Base-by-base conservation (phyloP, 2,888 invertebrate species). In the Cataglyphis cursor region DNA sequence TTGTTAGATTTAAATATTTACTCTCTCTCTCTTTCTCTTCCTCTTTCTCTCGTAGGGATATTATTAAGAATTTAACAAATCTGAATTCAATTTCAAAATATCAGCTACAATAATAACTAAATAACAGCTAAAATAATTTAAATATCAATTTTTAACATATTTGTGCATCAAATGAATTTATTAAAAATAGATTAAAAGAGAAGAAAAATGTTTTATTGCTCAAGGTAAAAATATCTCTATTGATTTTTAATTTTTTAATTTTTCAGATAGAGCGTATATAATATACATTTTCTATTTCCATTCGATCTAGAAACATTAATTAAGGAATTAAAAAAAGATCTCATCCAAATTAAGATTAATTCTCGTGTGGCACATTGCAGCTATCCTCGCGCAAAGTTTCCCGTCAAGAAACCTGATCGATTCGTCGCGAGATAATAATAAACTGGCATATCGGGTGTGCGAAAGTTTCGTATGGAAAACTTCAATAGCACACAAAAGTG, bases 401-500 rank as follows among this genome's bases (percentile, higher is more conserved):
- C 41, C 21, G 9, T 24, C 24, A 24, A 6, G n/a, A 8, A n/a
- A 38, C 54, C 18, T 1, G n/a, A 44, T 44, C 44, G 41, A 31
- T 61, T 12, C n/a, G n/a, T 28, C 31, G 12, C 59, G 59, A 21
- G 35, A 24, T 72, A 59, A 59, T 72, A 78, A 78, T 78, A 61
- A 72, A 59, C 41, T 12, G 18, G 35, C 21, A 24, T n/a, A 70
- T 59, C 70, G 28, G 31, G 57, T 44, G 76, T 15, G 66, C 68
- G 18, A 59, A 78, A 70, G 70, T 78, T 78, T 44, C 28, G 15
- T 18, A 28, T 8, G 48, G 41, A 57, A 68, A 57, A 68, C 57
- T 78, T 68, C 15, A 31, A 38, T 21, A 57, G n/a, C 38, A 57
- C 31, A 41, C 31, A n/a, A 75, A 75, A 75, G 76, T 59, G 21